Conservation (phyloP, 2,888 invertebrate species). For the Oasisia sp. region DNA sequence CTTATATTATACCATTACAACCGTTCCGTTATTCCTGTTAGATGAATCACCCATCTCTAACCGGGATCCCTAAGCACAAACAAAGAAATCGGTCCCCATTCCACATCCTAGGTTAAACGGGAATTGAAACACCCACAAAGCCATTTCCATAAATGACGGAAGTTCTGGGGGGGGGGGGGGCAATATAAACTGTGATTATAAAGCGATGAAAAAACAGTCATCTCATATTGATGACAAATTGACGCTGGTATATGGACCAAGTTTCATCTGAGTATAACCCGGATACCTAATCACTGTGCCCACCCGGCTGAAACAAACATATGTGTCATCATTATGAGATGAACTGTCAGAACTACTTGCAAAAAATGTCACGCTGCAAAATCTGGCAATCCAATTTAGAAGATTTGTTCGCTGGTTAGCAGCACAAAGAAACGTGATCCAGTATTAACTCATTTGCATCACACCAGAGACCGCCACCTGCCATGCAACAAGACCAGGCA, state of each 20-base stretch:
- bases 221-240: not conserved
- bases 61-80: not conserved
- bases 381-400: not conserved
- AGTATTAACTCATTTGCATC: not conserved
- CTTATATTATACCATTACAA: not conserved
- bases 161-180: not conserved
- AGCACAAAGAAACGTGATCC: slow-evolving; percentile 10
- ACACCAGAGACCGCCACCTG: not conserved
- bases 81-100: not conserved
- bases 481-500: not conserved
- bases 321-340: not conserved
- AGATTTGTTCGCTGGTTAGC: not conserved
- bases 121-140: not conserved
- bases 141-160: not conserved
- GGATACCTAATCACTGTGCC: not conserved
- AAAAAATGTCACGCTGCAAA: not conserved
- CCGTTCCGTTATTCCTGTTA: not conserved
- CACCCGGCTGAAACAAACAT: not conserved
- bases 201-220: not conserved
- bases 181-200: not conserved
- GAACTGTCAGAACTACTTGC: not conserved
- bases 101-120: not conserved
- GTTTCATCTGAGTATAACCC: not conserved
- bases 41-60: not conserved
- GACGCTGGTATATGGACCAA: not conserved